phyloP scores from a whole-genome alignment of 2,797 vertebrate genomes.

The Buceros bicornis region DNA sequence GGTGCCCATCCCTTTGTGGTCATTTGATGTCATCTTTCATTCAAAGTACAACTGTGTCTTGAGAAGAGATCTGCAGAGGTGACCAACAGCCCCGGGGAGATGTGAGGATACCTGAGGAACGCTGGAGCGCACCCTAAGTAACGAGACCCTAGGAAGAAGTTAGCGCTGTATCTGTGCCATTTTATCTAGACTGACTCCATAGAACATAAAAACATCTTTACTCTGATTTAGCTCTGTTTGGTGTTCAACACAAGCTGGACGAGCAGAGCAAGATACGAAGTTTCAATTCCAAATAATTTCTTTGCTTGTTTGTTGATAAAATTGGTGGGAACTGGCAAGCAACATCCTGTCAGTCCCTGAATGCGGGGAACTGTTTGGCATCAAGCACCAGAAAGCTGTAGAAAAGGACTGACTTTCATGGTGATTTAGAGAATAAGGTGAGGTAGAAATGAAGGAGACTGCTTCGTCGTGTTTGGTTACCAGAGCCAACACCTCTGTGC shows the following conservation, averaged over 20 bases:
- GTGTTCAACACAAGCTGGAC: not conserved
- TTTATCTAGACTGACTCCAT: not conserved
- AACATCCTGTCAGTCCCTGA: not conserved
- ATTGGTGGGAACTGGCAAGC: not conserved
- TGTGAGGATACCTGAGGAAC: not conserved
- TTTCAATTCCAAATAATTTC: not conserved
- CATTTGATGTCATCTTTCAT: not conserved
- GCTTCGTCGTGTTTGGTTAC: not conserved
- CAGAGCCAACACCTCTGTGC: not conserved
- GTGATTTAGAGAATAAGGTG: not conserved
- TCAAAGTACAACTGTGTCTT: not conserved
- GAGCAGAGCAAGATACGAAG: not conserved
- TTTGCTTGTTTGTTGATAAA: not conserved
- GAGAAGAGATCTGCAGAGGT: not conserved
- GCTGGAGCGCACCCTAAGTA: not conserved
- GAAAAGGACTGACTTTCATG: not conserved
- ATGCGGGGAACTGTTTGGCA: not conserved
- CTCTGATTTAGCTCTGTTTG: not conserved
- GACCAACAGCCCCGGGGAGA: not conserved
- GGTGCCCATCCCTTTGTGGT: not conserved
- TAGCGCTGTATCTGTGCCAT: not conserved
- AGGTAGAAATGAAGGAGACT: not conserved
- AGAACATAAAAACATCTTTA: not conserved
- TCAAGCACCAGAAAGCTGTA: not conserved
- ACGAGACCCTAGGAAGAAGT: not conserved